phyloP scores from a whole-genome alignment of 2,113 vertebrate species.

The Megaceryle maxima region DNA sequence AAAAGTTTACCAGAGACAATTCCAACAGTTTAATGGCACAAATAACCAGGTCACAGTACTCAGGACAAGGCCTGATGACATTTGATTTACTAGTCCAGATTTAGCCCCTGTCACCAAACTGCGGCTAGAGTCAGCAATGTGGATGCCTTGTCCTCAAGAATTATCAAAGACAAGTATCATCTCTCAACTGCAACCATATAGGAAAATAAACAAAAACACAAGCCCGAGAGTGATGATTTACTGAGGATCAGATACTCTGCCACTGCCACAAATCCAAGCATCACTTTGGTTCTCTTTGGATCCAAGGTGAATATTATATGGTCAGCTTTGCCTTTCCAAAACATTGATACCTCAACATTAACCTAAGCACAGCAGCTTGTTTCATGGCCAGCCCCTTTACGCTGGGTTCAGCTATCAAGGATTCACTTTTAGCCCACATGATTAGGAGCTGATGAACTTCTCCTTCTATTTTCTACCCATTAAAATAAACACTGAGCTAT shows the following conservation, averaged over 20 bases:
- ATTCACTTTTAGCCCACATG: not conserved
- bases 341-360: not conserved
- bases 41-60: not conserved
- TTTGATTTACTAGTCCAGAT: not conserved
- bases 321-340: not conserved
- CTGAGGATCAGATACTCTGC: not conserved
- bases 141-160: not conserved
- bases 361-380: not conserved
- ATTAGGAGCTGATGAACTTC: slow-evolving; percentile 24
- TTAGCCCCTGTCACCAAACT: not conserved
- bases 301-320: not conserved
- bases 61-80: not conserved
- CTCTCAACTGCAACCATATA: not conserved
- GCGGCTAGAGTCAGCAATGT: not conserved
- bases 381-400: not conserved
- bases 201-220: not conserved
- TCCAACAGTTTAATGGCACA: not conserved
- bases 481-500: slow-evolving; percentile 31
- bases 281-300: not conserved
- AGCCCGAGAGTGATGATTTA: not conserved
- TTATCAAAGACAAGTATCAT: not conserved
- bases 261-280: not conserved
- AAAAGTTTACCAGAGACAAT: not conserved
- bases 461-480: slow-evolving; percentile 8
- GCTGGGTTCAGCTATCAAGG: not conserved